Base-by-base conservation (phyloP, 2,888 invertebrate species). In the Hymenopus coronatus region DNA sequence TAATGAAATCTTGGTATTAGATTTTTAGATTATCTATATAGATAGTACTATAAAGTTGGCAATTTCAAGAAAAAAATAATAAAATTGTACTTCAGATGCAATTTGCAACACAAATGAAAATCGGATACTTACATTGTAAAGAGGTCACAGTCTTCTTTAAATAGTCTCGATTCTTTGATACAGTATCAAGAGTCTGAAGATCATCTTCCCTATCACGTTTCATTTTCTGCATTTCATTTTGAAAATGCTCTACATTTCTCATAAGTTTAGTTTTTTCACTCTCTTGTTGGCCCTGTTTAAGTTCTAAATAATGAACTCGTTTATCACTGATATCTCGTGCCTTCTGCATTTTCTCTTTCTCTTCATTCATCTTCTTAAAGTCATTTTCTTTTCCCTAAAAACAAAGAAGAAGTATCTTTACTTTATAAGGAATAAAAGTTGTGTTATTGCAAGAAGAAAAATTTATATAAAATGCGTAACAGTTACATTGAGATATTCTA, bases 181-280 rank as follows among this genome's bases (percentile, higher is more conserved):
- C 95, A 25, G 94, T 93, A 81, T 94, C 93, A 92, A 95, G 94
- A 90, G 94, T 93, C 28, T 96, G 95, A 87, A 97, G 93, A 92
- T 97, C 96, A 46, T 94, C 93, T 91, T 97, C 96, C 91, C 97
- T 93, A 92, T 96, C 96, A 91, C 95, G 95, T 91, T 95, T 95
- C 0, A 94, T 93, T 92, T 96, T 95, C 91, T 70, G 54, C 25
- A 70, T 25, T 70, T 70, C 54, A 70, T 20, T 70, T 15, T 70
- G 20, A 70, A 70, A 25, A 70, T 70, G 15, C 96, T 96, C 91
- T 95, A 95, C 0, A 96, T 94, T 91, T 95, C 94, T 88, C 97
- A 93, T 91, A 96, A 94, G 89, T 94, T 94, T 28, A 95, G 93
- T 92, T 96, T 96, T 89, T 96, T 95, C 90, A 93, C 91, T 0